Base-by-base conservation (phyloP, 2,888 invertebrate species). In the Rosalia funebris region DNA sequence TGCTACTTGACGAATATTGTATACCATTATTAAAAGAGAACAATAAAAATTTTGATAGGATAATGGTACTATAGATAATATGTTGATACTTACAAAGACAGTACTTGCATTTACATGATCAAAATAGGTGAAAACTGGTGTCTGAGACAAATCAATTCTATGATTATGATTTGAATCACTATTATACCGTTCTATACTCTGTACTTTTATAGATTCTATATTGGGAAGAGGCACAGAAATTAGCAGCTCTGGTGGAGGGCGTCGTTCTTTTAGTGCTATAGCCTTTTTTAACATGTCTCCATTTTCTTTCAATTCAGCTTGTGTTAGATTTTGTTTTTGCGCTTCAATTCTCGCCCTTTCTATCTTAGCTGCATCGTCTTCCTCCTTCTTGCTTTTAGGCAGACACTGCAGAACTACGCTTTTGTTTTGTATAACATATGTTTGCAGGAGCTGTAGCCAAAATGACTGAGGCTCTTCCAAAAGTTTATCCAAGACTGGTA, bases 21-120 rank as follows among this genome's bases (percentile, higher is more conserved):
- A n/a, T n/a, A n/a, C n/a, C n/a, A n/a, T n/a, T n/a, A n/a, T n/a
- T n/a, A n/a, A n/a, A n/a, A n/a, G n/a, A n/a, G n/a, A n/a, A n/a
- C n/a, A n/a, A n/a, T n/a, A n/a, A n/a, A n/a, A n/a, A n/a, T n/a
- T n/a, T n/a, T n/a, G n/a, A n/a, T n/a, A n/a, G n/a, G n/a, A n/a
- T n/a, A n/a, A n/a, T n/a, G n/a, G n/a, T n/a, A n/a, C n/a, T n/a
- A n/a, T n/a, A n/a, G n/a, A n/a, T n/a, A n/a, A n/a, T n/a, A n/a
- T n/a, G n/a, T n/a, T 25, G 3, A 7, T 71, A 86, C 89, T 86
- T 80, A 94, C 93, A 81, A 92, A 91, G 65, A 93, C 88, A 80
- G 95, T 95, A 80, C 91, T 92, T 1, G 92, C 91, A 67, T 90
- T 88, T 45, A 94, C 82, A 77, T 92, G 88, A 82, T 94, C 92